phyloP scores from a whole-genome alignment of 1,140 invertebrate species.

The Branchinecta lindahli region DNA sequence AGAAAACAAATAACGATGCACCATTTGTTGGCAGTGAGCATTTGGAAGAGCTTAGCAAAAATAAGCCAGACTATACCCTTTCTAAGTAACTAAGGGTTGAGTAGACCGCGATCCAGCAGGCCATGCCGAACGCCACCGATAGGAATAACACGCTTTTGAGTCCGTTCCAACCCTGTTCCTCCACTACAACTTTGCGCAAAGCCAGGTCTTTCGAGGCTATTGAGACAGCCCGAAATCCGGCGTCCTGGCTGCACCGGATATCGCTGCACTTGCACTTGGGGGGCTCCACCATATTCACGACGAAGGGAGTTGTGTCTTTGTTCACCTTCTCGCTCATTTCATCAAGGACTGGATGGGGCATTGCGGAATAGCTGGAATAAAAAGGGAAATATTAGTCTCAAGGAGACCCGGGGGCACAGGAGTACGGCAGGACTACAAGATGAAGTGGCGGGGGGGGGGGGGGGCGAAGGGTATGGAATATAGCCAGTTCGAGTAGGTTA shows the following conservation, averaged over 20 bases:
- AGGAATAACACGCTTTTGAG: not conserved
- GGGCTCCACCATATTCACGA: not conserved
- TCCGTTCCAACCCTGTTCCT: not conserved
- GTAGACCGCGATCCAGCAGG: not conserved
- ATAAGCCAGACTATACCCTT: not conserved
- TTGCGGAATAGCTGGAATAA: too few relatives aligned
- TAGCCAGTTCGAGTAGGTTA: too few relatives aligned
- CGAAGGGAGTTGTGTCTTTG: not conserved
- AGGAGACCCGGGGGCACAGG: too few relatives aligned
- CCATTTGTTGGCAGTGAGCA: too few relatives aligned
- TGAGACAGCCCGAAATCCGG: constrained; percentile 1
- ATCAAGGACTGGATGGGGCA: too few relatives aligned
- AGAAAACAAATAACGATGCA: too few relatives aligned
- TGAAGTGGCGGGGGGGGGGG: too few relatives aligned
- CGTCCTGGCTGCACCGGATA: constrained; percentile 2
- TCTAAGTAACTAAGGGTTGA: not conserved
- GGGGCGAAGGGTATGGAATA: too few relatives aligned
- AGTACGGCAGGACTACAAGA: too few relatives aligned
- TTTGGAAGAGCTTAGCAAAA: too few relatives aligned
- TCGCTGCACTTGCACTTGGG: not conserved
- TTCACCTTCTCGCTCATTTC: too few relatives aligned
- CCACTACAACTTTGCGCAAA: not conserved
- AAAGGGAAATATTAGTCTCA: too few relatives aligned
- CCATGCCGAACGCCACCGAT: not conserved
- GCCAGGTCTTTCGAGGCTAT: not conserved